A percentile compares a stretch with the other conserved stretches of the same genome.
Evolutionary conservation across 2,113 vertebrate species (phyloP).

Genomic region (Tragelaphus imberbis): DNA sequence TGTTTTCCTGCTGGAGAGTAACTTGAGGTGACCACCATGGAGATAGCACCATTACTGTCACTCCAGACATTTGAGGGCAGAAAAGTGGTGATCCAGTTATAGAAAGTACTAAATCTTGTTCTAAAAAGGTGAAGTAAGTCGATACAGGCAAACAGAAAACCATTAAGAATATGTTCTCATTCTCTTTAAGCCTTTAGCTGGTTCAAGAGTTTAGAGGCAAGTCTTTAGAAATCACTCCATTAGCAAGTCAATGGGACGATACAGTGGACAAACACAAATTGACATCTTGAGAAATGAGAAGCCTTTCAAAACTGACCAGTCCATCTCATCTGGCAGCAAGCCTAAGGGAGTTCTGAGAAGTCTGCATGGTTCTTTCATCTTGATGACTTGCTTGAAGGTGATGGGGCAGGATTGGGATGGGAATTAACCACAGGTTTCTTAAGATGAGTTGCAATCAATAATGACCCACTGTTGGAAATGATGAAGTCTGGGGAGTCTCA

Average conservation of each 20-base stretch:
- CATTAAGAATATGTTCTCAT: neutral
- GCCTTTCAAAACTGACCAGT: neutral
- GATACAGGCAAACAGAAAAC: neutral
- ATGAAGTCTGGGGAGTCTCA: neutral
- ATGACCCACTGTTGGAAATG: neutral
- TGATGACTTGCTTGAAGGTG: neutral
- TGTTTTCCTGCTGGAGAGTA: neutral
- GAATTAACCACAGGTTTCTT: neutral
- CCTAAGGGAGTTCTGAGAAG: neutral
- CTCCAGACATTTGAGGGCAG: neutral
- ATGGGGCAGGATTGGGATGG: neutral
- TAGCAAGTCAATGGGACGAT: neutral
- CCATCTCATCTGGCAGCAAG: neutral
- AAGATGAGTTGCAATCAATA: neutral
- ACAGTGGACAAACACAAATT: neutral
- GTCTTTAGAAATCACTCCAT: neutral
- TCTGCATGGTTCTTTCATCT: neutral
- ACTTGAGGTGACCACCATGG: neutral
- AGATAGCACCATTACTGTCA: neutral
- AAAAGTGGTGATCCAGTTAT: neutral
- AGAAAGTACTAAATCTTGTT: neutral
- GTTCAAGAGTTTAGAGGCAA: neutral
- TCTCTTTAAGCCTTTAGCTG: neutral
- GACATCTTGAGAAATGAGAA: neutral
- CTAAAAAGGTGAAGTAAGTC: neutral